Percentiles rank a stretch among this genome's conserved stretches.
Evolutionary conservation across 1,140 invertebrate species (phyloP).

Genomic region (Rhagoletis zephyria): DNA sequence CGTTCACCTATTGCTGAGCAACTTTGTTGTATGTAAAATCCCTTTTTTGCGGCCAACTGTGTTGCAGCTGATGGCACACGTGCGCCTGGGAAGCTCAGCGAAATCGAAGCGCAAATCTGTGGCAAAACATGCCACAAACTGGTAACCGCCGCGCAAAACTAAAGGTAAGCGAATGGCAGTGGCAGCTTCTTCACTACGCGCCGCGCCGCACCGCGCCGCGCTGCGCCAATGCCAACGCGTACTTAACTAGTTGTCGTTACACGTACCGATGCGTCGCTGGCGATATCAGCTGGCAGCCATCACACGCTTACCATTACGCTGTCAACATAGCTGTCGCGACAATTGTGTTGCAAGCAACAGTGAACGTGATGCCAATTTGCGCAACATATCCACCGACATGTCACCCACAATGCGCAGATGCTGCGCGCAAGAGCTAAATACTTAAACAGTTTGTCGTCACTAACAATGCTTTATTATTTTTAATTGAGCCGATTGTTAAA

Average conservation of each 20-base stretch:
- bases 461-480: constrained; percentile 25
- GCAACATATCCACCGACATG: constrained; percentile 13
- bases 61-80: constrained; percentile 34
- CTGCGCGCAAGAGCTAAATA: neutral
- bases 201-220: neutral
- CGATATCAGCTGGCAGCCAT: constrained; percentile 29
- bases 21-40: neutral
- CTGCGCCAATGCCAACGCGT: neutral
- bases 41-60: neutral
- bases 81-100: neutral
- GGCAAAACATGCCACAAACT: neutral
- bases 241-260: neutral
- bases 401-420: neutral
- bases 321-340: constrained; percentile 31
- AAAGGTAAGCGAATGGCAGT: neutral
- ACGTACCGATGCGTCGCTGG: neutral
- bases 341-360: neutral
- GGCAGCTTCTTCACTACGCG: constrained; percentile 39
- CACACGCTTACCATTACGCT: constrained; percentile 25
- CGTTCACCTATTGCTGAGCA: neutral
- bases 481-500: neutral
- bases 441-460: neutral
- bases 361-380: constrained; percentile 45
- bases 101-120: neutral
- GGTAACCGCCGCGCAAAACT: neutral